Base-by-base conservation (phyloP, 1,140 invertebrate genomes). In the Drosophila pseudoobscura region DNA sequence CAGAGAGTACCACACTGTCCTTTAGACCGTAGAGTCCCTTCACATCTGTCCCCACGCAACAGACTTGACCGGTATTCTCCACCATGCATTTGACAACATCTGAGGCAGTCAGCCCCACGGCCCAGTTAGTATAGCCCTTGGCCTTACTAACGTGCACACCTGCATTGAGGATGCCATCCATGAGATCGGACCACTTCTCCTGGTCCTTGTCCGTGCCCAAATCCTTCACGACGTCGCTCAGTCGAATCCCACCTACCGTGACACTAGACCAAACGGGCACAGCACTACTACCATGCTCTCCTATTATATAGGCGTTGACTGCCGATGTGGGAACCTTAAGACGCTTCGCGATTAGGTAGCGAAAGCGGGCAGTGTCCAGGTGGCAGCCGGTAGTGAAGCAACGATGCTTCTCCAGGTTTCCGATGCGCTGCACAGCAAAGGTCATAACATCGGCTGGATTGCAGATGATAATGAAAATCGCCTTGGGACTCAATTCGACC, bases 341-440 rank as follows among this genome's bases (percentile, higher is more conserved):
- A 70, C 93, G 94, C 83, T 97, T 94, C 0, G 96, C 96, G 5
- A 98, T 92, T 9, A 97, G 92, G 90, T 96, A 96, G 1, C 96
- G 94, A 92, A 98, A 97, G 20, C 97, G 92, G 0, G 96, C 95
- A 0, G 97, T 96, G 91, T 98, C 97, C 43, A 98, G 92, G 92
- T 97, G 97, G 0, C 97, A 98, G 8, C 97, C 97, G 22, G 96
- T 96, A 6, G 97, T 97, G 78, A 98, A 95, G 3, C 98, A 96
- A 15, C 95, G 94, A 80, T 97, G 94, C 75, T 95, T 95, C 1
- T 97, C 96, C 31, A 98, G 91, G 0, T 97, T 96, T 55, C 95
- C 96, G 9, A 98, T 80, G 84, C 97, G 97, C 95, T 96, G 98
- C 0, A 96, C 94, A 1, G 97, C 95, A 82, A 97, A 97, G 0